These are phyloP conservation scores for Campoletis raptor DNA, from an alignment of 2,888 invertebrate species.

Conservation along the genomic window DNA sequence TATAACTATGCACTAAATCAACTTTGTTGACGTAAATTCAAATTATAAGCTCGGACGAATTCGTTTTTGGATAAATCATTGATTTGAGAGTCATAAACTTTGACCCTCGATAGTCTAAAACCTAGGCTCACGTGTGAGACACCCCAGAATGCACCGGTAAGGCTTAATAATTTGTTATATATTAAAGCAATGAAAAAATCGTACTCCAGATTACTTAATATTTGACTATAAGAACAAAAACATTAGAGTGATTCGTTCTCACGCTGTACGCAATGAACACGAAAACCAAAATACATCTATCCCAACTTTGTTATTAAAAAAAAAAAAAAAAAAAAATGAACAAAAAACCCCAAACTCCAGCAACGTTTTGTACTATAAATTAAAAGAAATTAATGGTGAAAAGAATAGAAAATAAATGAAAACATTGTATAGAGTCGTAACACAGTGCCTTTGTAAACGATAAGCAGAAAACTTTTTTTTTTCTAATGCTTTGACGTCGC, in stretches of 20 bases:
- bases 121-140: too few relatives aligned
- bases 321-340: not conserved
- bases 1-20: too few relatives aligned
- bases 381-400: slow-evolving; percentile 22
- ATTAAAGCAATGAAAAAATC: not conserved
- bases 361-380: slow-evolving; percentile 49
- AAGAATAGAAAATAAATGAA: slow-evolving; percentile 39
- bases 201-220: not conserved
- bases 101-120: too few relatives aligned
- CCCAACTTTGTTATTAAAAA: not conserved
- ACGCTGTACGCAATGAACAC: slow-evolving; percentile 23
- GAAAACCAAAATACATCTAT: slow-evolving; percentile 23
- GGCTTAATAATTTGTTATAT: not conserved
- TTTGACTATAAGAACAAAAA: not conserved
- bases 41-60: too few relatives aligned
- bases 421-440: slow-evolving; percentile 70
- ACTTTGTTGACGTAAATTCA: too few relatives aligned
- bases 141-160: too few relatives aligned
- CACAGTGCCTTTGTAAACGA: slow-evolving; percentile 75
- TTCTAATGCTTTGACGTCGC: not conserved
- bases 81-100: too few relatives aligned
- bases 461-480: slow-evolving; percentile 64
- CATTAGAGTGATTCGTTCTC: not conserved
- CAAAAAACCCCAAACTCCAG: not conserved
- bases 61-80: too few relatives aligned